A percentile compares a stretch with the other conserved stretches of the same genome.
These are phyloP conservation scores for Orestias chungarensis DNA, from an alignment of 2,797 vertebrate genomes.

Conservation along the genomic window DNA sequence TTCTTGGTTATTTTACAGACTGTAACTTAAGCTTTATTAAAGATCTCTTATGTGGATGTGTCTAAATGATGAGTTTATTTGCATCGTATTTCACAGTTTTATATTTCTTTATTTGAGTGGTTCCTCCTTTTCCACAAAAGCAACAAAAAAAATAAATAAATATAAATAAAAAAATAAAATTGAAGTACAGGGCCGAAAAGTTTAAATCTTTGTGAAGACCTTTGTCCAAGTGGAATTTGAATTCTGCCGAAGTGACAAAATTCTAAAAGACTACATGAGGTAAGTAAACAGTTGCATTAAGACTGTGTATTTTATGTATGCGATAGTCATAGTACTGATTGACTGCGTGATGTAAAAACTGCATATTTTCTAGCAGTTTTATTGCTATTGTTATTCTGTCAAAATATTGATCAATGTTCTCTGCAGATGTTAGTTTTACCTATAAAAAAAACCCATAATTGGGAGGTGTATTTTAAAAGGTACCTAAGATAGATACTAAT, in stretches of 20 bases:
- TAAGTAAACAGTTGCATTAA: background rate
- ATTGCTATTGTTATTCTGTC: background rate
- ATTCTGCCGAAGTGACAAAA: conserved; percentile 17
- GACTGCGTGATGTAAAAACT: background rate
- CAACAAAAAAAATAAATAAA: conserved; percentile 15
- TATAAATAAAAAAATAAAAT: too few relatives aligned
- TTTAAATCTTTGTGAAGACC: conserved; percentile 19
- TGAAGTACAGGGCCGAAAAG: background rate
- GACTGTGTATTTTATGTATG: background rate
- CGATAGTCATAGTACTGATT: background rate
- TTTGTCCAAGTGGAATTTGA: conserved; percentile 23
- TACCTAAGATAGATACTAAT: background rate
- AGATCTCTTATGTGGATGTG: conserved; percentile 7
- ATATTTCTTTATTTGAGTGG: background rate
- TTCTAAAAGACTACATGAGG: conserved; percentile 3
- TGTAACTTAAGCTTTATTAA: conserved; percentile 34
- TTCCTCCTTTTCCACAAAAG: conserved; percentile 21
- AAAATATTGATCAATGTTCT: too few relatives aligned
- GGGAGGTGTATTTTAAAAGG: conserved; percentile 31
- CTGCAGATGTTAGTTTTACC: background rate
- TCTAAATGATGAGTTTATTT: conserved; percentile 8
- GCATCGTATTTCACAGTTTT: conserved; percentile 12
- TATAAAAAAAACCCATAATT: background rate
- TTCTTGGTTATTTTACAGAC: background rate
- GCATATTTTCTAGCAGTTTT: background rate